Evolutionary conservation across 2,888 invertebrate species (phyloP), one percentile per base, ranked within the genome.

Genomic region (Eristalis pertinax): DNA sequence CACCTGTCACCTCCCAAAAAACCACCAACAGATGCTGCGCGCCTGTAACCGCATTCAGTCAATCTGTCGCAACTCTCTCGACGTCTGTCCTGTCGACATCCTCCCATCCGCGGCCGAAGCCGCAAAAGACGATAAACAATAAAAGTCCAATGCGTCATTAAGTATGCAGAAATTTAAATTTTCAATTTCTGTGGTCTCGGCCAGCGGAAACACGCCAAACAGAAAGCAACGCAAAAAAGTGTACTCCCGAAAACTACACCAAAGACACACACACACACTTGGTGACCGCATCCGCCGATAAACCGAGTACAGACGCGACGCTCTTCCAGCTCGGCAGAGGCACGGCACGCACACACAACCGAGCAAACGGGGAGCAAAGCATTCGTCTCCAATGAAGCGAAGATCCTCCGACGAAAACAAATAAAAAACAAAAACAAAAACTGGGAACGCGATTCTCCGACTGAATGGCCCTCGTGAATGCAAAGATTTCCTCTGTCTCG

Each of bases 221-320:
- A 50, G 58, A 65, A 68, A 35, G 1, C 35, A 29, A 73, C 68
- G 26, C 26, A 72, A n/a, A 22, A 77, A 56, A 22, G 24, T 38
- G 26, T 32, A 32, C 7, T 35, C 24, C 43, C 10, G 60, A 73
- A 78, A 83, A 78, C 50, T 56, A 32, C 5, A 79, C 65, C 72
- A 62, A 24, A 68, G 75, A 64, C 56, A 35, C 43, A 29, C 43
- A 63, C 50, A 63, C 50, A 50, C 50, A 64, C 60, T 63, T 82
- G 56, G 70, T 83, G 84, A 83, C 87, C 87, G 76, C 87, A 80
- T 87, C 84, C 84, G 87, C 87, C 76, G 80, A 84, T 76, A 76
- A 83, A 68, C 60, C 38, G 32, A 8, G 26, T n/a, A n/a, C n/a
- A n/a, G n/a, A n/a, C 29, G 29, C 0, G 77, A 76, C 63, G 72